Base-by-base conservation (phyloP, 2,888 invertebrate genomes). In the Osmoderma eremita region DNA sequence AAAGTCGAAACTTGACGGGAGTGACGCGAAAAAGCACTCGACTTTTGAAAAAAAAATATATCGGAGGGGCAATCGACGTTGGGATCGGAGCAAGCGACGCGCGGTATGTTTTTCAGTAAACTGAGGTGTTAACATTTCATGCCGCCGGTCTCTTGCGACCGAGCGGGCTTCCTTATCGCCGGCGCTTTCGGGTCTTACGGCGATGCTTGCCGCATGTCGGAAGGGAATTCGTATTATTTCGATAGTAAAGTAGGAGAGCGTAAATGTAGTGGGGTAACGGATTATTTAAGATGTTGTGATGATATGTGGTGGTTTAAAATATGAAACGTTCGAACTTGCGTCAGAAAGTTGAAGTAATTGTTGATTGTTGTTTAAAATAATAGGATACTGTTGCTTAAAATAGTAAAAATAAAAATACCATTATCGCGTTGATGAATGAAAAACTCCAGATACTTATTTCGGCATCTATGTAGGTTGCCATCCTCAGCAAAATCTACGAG, bases 101-200 rank as follows among this genome's bases (percentile, higher is more conserved):
- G 58, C 45, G 30, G 45, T 45, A 30, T 17, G 45, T 61, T 61
- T 61, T 61, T 61, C 58, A 61, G 58, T 45, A 17, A 61, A 61
- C 58, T 61, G 58, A 61, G 58, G 58, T 61, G 58, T 61, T 61
- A 61, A 58, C 41, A 58, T 36, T 61, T 48, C 24, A 61, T 20
- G 39, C 17, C 41, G 45, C 20, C n/a, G 13, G 20, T 18, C 58
- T 58, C 24, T 42, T 13, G 6, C 30, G 58, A 41, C 6, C 30
- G 17, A 15, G 48, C 53, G 56, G 22, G 22, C 20, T 36, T 61
- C 30, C 58, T 61, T 61, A 61, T 61, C 58, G 45, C 18, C n/a
- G 8, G 20, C 45, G 45, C n/a, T 17, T 39, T n/a, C n/a, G n/a
- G n/a, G n/a, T n/a, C n/a, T n/a, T n/a, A 45, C 45, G 15, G 58